Evolutionary conservation across 2,113 vertebrate genomes (phyloP), one percentile per base, ranked within the genome.

Genomic region (Bos javanicus): DNA sequence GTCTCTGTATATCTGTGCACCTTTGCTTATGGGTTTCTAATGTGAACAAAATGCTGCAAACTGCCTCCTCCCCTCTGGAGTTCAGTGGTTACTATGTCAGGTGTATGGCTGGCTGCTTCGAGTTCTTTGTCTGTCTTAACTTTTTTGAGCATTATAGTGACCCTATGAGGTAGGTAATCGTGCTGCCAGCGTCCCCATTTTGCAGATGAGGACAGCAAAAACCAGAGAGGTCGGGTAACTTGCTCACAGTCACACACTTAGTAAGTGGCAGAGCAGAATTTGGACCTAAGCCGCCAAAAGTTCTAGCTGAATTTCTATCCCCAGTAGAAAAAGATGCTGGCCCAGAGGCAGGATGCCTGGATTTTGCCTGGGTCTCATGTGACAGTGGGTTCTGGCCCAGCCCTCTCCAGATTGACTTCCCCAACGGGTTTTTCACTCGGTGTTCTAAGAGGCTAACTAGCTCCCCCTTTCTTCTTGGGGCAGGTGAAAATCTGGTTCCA

Each of bases 401-500:
- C 57, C 36, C 33, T 9, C 57, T 81, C 60, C 8, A 25, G 36
- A 30, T 78, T 74, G 59, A 25, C 21, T 8, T 46, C 26, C 30
- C 19, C 1, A 0, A 4, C 0, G 81, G 36, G 48, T 25, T 52
- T 52, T 95, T n/a, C 21, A 1, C 92, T n/a, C 2, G 60, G 33
- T 30, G 17, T 56, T 23, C 43, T 6, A 7, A 82, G 52, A 97
- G 2, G 48, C 62, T 98, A 54, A 98, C 78, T 5, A 9, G 19
- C 57, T 59, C 36, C 52, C 26, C 76, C 30, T 30, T 76, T 95
- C 83, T 71, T 89, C 87, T 48, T 2, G 6, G 28, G 92, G 46
- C 98, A 99, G 99, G 99, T 99, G 62, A 99, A 99, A 98, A 99
- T 99, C 97, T 99, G 99, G 99, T 99, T 99, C 99, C 99, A 99